phyloP scores from a whole-genome alignment of 1,140 invertebrate genomes.

The Drosophila pseudoananassae region DNA sequence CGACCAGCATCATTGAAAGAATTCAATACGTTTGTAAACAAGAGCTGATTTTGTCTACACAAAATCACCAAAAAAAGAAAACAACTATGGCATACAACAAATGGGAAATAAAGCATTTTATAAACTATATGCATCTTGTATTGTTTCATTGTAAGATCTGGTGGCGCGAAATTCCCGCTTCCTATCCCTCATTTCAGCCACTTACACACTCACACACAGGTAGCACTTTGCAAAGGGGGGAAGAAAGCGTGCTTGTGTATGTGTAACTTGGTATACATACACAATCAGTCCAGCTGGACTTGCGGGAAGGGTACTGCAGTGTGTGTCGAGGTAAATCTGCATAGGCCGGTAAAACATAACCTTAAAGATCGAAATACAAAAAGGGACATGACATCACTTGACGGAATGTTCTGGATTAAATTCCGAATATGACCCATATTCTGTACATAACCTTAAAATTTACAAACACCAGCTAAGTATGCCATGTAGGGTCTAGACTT shows the following conservation, averaged over 20 bases:
- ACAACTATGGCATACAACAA: conserved; percentile 45
- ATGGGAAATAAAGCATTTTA: conserved; percentile 74
- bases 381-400: conserved; percentile 27
- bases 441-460: conserved; percentile 27
- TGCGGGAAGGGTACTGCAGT: conserved; percentile 18
- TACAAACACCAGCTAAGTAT: neutral
- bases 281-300: conserved; percentile 33
- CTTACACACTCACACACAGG: conserved; percentile 14
- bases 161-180: conserved; percentile 65
- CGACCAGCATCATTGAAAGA: conserved; percentile 38
- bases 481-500: conserved; percentile 8
- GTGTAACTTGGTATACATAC: conserved; percentile 69
- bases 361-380: neutral
- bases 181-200: conserved; percentile 29
- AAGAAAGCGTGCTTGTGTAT: conserved; percentile 27
- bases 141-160: conserved; percentile 12
- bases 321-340: conserved; percentile 9
- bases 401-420: conserved; percentile 13
- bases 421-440: neutral
- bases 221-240: conserved; percentile 6
- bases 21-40: conserved; percentile 34
- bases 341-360: conserved; percentile 17
- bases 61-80: conserved; percentile 47
- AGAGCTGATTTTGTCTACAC: conserved; percentile 25
- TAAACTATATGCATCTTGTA: conserved; percentile 44